A percentile compares a stretch with the other conserved stretches of the same genome.
phyloP scores from a whole-genome alignment of 2,888 invertebrate species.

The Tethea ocularis region DNA sequence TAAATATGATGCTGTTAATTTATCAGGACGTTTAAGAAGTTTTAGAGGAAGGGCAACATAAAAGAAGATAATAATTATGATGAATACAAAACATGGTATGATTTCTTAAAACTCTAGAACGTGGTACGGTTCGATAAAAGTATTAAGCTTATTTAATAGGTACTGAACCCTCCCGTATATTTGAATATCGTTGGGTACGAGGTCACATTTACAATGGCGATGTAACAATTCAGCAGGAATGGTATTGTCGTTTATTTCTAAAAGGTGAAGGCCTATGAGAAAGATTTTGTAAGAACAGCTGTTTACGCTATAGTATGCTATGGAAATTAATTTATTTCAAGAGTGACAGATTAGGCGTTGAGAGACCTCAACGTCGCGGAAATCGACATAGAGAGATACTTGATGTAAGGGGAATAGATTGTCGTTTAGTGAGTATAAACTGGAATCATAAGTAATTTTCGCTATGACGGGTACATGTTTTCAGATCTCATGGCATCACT shows the following conservation, averaged over 20 bases:
- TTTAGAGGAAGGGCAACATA: no score
- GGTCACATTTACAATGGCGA: neutral
- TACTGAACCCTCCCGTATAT: neutral
- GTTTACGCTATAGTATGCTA: neutral
- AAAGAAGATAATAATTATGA: no score
- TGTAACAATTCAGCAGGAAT: conserved; percentile 17
- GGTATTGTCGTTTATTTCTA: conserved; percentile 18
- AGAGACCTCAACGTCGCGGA: no score
- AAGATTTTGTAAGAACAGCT: neutral
- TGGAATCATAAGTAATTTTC: no score
- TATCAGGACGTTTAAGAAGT: no score
- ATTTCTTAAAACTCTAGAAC: no score
- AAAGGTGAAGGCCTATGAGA: neutral
- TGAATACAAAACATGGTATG: no score
- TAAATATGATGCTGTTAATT: neutral
- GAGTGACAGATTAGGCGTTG: neutral
- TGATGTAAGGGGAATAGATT: no score
- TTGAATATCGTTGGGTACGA: neutral
- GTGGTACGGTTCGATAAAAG: neutral
- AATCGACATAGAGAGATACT: no score
- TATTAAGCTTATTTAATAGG: neutral
- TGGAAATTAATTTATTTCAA: neutral
- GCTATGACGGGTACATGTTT: no score
- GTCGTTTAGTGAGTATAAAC: no score
- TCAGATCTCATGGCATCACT: no score